Base-by-base conservation (phyloP, 2,888 invertebrate genomes). In the Ichneumon xanthorius region DNA sequence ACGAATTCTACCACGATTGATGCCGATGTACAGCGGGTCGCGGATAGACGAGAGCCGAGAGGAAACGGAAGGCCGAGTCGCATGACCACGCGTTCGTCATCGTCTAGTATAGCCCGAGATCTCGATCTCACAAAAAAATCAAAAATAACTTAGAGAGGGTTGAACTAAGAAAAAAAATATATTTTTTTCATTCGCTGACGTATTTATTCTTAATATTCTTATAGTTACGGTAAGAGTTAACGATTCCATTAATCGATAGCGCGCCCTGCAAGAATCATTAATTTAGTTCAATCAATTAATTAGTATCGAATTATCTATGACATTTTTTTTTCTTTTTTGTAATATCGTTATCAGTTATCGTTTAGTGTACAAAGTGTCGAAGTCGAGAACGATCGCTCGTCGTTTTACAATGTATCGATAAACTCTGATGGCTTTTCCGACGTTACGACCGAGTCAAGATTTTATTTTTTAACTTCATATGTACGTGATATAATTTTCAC, bases 341-440 rank as follows among this genome's bases (percentile, higher is more conserved):
- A 40, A 40, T 73, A 50, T 76, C 65, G 55, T 58, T 45, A 65
- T 80, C 68, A 67, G 45, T 82, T 82, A 65, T 80, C 63, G 33
- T 82, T 85, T 76, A 82, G 85, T 85, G 67, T 85, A 85, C 85
- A 85, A 85, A 82, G 82, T 85, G 75, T 84, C 63, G 63, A 76
- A 80, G 76, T 85, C 76, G 70, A 63, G 79, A 85, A 55, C 76
- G 76, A 82, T 80, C 67, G 61, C 72, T 72, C 45, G 33, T 71
- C 53, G 79, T 79, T 76, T 79, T 76, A 61, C 72, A 75, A 73
- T 76, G 67, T 84, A 30, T 75, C 67, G 63, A 63, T 72, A 65
- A 71, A 77, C 40, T 61, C 26, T 80, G 72, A 30, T 76, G 58
- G 33, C 26, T 55, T 40, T 11, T 48, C 63, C 80, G 26, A 75